Percentiles rank a stretch among this genome's conserved stretches.
Evolutionary conservation across 2,797 vertebrate genomes (phyloP).

Genomic region (Acanthopagrus latus): DNA sequence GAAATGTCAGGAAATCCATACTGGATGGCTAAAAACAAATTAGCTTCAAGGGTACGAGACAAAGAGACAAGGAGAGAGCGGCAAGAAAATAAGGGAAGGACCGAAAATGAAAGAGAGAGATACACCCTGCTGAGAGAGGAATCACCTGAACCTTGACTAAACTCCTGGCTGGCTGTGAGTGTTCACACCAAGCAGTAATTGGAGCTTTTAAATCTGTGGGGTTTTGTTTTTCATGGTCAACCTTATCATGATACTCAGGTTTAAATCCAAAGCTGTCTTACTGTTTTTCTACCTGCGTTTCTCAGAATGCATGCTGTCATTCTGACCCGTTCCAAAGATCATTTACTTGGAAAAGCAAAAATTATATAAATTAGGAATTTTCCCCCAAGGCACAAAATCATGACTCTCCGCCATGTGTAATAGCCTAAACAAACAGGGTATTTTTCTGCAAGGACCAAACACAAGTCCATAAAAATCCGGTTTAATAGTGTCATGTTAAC

Average conservation of each 20-base stretch:
- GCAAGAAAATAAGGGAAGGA: neutral
- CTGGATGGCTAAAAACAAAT: neutral
- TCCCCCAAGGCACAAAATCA: slow-evolving; percentile 24
- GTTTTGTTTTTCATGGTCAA: slow-evolving; percentile 12
- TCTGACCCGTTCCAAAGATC: slow-evolving; percentile 2
- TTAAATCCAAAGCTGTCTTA: neutral
- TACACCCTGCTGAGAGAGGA: neutral
- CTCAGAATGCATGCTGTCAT: neutral
- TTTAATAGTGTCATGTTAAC: slow-evolving; percentile 16
- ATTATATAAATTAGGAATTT: slow-evolving; percentile 14
- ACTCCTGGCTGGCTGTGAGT: slow-evolving; percentile 7
- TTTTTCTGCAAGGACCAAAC: neutral
- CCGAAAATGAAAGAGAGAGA: slow-evolving; percentile 18
- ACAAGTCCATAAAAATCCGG: neutral
- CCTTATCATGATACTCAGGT: slow-evolving; percentile 7
- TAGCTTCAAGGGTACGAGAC: neutral
- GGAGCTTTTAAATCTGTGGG: slow-evolving; percentile 23
- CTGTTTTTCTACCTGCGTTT: neutral
- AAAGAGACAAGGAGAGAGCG: neutral
- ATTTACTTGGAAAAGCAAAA: slow-evolving; percentile 18
- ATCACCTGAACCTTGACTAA: slow-evolving; percentile 35
- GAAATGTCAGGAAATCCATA: neutral
- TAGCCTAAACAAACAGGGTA: slow-evolving; percentile 1
- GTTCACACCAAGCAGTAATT: neutral
- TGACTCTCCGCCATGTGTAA: slow-evolving; percentile 16